These are phyloP conservation scores for Diarsia rubi DNA, from an alignment of 2,888 invertebrate genomes.

Conservation along the genomic window DNA sequence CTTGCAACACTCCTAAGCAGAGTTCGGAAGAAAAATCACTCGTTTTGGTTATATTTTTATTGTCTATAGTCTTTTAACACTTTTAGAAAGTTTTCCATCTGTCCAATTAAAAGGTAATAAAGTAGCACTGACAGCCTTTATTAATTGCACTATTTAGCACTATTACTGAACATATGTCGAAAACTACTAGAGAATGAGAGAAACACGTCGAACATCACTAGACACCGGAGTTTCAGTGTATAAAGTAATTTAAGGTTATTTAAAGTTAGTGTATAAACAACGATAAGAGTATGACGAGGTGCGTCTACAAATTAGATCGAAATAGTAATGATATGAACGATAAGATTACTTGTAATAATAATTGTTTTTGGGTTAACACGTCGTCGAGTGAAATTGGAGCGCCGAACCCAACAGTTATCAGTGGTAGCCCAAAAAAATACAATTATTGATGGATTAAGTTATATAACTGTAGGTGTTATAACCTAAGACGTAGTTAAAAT, in stretches of 20 bases:
- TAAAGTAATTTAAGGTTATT: constrained; percentile 70
- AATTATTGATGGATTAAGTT: constrained; percentile 32
- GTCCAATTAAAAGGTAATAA: constrained; percentile 32
- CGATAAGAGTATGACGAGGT: constrained; percentile 71
- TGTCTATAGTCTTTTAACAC: neutral
- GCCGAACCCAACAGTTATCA: constrained; percentile 51
- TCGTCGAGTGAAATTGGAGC: constrained; percentile 40
- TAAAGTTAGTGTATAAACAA: constrained; percentile 73
- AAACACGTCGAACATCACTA: constrained; percentile 58
- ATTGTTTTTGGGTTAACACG: constrained; percentile 62
- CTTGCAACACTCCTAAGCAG: neutral
- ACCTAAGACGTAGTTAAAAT: neutral
- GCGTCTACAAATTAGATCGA: constrained; percentile 83
- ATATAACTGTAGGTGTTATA: constrained; percentile 1
- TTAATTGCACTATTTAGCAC: constrained; percentile 33
- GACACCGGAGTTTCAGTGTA: constrained; percentile 60
- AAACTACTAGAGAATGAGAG: neutral
- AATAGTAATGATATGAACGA: constrained; percentile 75
- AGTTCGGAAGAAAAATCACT: constrained; percentile 3
- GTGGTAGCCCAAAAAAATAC: constrained; percentile 56
- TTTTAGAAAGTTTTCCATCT: constrained; percentile 26
- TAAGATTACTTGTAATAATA: constrained; percentile 72
- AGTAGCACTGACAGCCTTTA: constrained; percentile 7
- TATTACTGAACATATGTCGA: constrained; percentile 1
- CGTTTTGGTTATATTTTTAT: neutral